A percentile compares a stretch with the other conserved stretches of the same genome.
Evolutionary conservation across 2,888 invertebrate genomes (phyloP).

Genomic region (Gastrophysa polygoni): DNA sequence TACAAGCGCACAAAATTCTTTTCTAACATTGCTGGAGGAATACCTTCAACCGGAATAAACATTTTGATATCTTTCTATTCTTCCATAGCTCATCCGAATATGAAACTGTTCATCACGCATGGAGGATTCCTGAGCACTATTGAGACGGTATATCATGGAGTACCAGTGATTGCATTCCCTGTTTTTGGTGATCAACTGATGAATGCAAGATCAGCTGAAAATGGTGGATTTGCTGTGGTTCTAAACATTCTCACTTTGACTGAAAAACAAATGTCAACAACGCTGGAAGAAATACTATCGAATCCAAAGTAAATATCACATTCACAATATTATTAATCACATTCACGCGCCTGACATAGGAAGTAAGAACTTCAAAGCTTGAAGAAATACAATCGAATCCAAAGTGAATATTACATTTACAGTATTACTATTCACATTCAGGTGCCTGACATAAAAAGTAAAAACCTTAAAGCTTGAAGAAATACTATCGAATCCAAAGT

Average conservation of each 20-base stretch:
- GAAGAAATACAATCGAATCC: too few species aligned
- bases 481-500: too few species aligned
- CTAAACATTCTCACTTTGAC: slow-evolving; percentile 3
- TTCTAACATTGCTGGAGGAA: too few species aligned
- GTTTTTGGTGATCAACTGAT: slow-evolving; percentile 40
- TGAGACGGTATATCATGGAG: slow-evolving; percentile 40
- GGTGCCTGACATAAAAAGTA: too few species aligned
- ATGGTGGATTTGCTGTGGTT: slow-evolving; percentile 10
- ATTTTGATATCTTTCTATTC: too few species aligned
- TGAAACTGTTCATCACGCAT: slow-evolving; percentile 41
- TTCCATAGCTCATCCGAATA: slow-evolving; percentile 32
- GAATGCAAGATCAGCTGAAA: slow-evolving; percentile 28
- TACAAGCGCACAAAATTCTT: too few species aligned
- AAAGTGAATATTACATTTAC: too few species aligned
- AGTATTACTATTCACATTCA: too few species aligned
- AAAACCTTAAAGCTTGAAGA: too few species aligned
- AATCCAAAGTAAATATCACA: slow-evolving; percentile 19
- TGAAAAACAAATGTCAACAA: slow-evolving; percentile 2
- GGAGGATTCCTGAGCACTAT: slow-evolving; percentile 41
- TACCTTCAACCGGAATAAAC: too few species aligned
- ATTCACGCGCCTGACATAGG: too few species aligned
- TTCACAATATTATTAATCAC: neutral
- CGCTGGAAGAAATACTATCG: slow-evolving; percentile 9
- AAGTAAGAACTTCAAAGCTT: too few species aligned
- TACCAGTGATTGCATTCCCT: slow-evolving; percentile 42